Evolutionary conservation across 2,888 invertebrate species (phyloP).

Genomic region (Cinara cedri): DNA sequence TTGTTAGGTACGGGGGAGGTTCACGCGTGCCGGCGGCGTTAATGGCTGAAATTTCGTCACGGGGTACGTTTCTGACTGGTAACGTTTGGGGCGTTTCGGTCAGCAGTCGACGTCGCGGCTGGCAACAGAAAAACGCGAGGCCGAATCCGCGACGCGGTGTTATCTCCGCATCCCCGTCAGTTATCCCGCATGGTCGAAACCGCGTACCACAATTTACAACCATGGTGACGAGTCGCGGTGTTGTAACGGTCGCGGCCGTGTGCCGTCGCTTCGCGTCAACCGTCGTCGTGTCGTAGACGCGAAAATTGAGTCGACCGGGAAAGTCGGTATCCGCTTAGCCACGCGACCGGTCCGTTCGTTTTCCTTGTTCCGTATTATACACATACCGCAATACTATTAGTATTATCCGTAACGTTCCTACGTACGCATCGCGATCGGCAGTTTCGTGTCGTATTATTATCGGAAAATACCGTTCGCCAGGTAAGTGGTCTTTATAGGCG

Average conservation of each 20-base stretch:
- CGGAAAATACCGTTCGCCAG: no score
- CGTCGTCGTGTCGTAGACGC: no score
- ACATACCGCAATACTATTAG: no score
- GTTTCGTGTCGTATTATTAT: no score
- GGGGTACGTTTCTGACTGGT: background rate
- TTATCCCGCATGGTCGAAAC: slow-evolving; percentile 4
- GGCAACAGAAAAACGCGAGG: slow-evolving; percentile 2
- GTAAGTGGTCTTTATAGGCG: no score
- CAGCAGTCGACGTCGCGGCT: background rate
- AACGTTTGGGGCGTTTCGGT: slow-evolving; percentile 33
- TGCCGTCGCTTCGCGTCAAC: no score
- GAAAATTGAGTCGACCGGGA: background rate
- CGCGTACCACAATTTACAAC: background rate
- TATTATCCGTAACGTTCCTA: no score
- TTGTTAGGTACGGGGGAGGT: no score
- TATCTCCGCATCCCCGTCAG: background rate
- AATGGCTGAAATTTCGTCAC: background rate
- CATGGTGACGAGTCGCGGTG: background rate
- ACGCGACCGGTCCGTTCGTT: background rate
- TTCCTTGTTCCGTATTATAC: no score
- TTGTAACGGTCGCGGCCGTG: no score
- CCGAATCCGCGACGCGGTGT: no score
- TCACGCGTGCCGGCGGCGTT: background rate
- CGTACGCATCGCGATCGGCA: no score
- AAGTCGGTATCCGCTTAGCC: background rate